Evolutionary conservation across 2,797 vertebrate genomes (phyloP).

Genomic region (Alauda arvensis): DNA sequence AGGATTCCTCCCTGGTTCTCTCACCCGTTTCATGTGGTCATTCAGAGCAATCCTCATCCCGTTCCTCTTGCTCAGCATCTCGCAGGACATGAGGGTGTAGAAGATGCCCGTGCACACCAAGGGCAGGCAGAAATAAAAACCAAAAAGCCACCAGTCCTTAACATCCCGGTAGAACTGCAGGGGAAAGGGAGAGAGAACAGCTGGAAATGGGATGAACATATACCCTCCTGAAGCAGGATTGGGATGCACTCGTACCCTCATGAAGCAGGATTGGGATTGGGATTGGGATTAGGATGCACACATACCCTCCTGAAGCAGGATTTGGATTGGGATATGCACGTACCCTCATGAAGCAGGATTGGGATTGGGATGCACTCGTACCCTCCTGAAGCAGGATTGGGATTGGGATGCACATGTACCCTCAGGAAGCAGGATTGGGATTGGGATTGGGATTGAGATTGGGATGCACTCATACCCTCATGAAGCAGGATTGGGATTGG

Average conservation of each 20-base stretch:
- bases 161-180: constrained; percentile 80
- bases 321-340: too few relatives aligned
- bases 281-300: not conserved
- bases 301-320: too few relatives aligned
- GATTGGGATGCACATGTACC: too few relatives aligned
- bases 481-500: too few relatives aligned
- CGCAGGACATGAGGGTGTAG: constrained; percentile 88
- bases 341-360: not conserved
- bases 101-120: constrained; percentile 86
- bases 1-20: not conserved
- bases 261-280: too few relatives aligned
- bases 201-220: not conserved
- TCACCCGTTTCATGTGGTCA: constrained; percentile 90
- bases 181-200: not conserved
- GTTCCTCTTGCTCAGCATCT: constrained; percentile 87
- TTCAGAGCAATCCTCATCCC: constrained; percentile 87
- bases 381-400: too few relatives aligned
- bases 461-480: not conserved
- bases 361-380: not conserved
- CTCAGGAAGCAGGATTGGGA: not conserved
- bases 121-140: constrained; percentile 89
- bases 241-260: too few relatives aligned
- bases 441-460: not conserved
- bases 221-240: not conserved
- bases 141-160: constrained; percentile 91